Evolutionary conservation across 92 coral and sea anemone genomes (phyloP).

Genomic region (Bergia puertoricense): DNA sequence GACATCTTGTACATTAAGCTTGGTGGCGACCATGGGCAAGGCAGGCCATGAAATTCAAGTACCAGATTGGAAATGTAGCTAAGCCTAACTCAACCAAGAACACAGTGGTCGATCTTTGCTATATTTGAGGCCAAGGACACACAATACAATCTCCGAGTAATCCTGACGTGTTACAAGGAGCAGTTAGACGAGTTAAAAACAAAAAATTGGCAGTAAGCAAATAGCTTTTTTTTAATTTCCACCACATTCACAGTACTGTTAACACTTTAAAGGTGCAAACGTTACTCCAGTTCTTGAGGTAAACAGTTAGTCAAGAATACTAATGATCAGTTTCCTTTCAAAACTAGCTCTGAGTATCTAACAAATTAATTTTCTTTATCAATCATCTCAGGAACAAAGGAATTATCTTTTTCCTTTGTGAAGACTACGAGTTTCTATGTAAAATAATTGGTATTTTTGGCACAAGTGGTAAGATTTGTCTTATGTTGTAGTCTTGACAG

Average conservation of each 20-base stretch:
- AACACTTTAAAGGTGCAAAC: not conserved
- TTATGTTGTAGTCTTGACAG: no score
- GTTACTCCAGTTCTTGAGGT: not conserved
- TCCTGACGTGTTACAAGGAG: not conserved
- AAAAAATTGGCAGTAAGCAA: constrained; percentile 34
- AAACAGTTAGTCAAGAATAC: no score
- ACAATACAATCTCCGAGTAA: constrained; percentile 13
- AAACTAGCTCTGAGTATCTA: not conserved
- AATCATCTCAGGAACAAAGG: not conserved
- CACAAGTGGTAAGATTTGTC: not conserved
- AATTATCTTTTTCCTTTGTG: not conserved
- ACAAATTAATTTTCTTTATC: not conserved
- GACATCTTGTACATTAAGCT: constrained; percentile 7
- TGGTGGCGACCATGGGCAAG: constrained; percentile 47
- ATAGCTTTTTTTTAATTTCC: not conserved
- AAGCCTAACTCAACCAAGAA: constrained; percentile 40
- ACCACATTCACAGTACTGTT: not conserved
- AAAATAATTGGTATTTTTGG: not conserved
- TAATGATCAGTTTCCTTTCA: no score
- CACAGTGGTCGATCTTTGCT: constrained; percentile 32
- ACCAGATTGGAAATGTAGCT: constrained; percentile 12
- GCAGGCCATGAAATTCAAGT: constrained; percentile 31
- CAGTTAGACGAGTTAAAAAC: constrained; percentile 20
- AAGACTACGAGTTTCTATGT: not conserved
- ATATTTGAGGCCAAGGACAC: constrained; percentile 44